Evolutionary conservation across 1,140 invertebrate species (phyloP).

Genomic region (Drosophila hydei): DNA sequence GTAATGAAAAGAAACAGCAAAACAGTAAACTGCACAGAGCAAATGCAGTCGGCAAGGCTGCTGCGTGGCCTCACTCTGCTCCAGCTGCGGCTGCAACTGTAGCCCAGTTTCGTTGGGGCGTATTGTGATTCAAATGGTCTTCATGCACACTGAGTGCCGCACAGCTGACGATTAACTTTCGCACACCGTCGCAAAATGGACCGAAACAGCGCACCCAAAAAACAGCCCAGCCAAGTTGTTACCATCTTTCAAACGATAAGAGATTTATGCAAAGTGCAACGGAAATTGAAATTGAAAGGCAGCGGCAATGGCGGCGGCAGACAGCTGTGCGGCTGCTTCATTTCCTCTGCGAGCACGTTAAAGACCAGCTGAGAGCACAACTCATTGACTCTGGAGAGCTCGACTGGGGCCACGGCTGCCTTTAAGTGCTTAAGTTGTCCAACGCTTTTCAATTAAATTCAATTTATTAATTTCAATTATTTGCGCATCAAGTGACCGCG

Average conservation of each 20-base stretch:
- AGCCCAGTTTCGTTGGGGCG: slow-evolving; percentile 18
- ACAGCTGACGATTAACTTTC: slow-evolving; percentile 64
- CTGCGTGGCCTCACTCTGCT: slow-evolving; percentile 11
- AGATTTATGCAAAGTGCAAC: slow-evolving; percentile 77
- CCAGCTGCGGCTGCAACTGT: slow-evolving; percentile 27
- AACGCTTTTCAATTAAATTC: slow-evolving; percentile 79
- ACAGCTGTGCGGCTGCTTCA: slow-evolving; percentile 7
- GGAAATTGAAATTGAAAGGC: slow-evolving; percentile 63
- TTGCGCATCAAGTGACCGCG: slow-evolving; percentile 69
- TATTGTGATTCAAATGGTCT: slow-evolving; percentile 44
- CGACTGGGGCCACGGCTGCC: slow-evolving; percentile 2
- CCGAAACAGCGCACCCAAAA: slow-evolving; percentile 18
- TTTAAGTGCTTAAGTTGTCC: slow-evolving; percentile 51
- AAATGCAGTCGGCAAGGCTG: slow-evolving; percentile 25
- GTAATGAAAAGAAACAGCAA: slow-evolving; percentile 46
- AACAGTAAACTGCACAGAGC: slow-evolving; percentile 2
- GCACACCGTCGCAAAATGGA: slow-evolving; percentile 18
- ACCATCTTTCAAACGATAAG: slow-evolving; percentile 50
- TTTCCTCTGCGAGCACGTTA: slow-evolving; percentile 12
- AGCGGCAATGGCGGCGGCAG: slow-evolving; percentile 3
- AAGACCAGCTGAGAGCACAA: slow-evolving; percentile 35
- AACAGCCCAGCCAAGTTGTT: slow-evolving; percentile 50
- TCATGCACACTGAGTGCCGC: slow-evolving; percentile 50
- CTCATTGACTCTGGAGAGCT: slow-evolving; percentile 58
- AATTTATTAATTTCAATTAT: slow-evolving; percentile 82